Evolutionary conservation across 2,888 invertebrate genomes (phyloP).

Genomic region (Electrophaes corylata): DNA sequence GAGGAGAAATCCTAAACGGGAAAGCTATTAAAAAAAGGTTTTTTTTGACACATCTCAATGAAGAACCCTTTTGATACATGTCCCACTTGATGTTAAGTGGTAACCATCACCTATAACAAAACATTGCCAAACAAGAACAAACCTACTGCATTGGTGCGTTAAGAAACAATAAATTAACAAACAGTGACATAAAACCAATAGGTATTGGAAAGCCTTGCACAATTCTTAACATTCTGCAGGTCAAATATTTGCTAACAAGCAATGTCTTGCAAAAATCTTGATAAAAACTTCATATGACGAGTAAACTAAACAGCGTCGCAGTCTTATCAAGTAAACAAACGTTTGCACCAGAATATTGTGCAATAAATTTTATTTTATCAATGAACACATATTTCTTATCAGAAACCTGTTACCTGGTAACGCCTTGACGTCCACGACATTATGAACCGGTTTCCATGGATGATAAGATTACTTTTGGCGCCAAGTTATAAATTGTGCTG

Average conservation of each 20-base stretch:
- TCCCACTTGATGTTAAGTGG: too few relatives aligned
- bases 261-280: constrained; percentile 26
- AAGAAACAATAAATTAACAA: not conserved
- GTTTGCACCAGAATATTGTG: constrained; percentile 44
- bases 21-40: too few relatives aligned
- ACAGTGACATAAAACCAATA: not conserved
- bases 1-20: too few relatives aligned
- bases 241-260: constrained; percentile 9
- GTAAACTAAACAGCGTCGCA: constrained; percentile 20
- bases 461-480: constrained; percentile 70
- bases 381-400: constrained; percentile 56
- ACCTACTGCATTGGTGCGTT: too few relatives aligned
- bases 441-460: constrained; percentile 65
- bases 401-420: constrained; percentile 54
- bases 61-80: too few relatives aligned
- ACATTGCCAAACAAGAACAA: too few relatives aligned
- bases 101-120: too few relatives aligned
- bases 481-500: constrained; percentile 47
- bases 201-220: not conserved
- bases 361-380: constrained; percentile 52
- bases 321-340: constrained; percentile 55
- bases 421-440: constrained; percentile 53
- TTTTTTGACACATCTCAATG: too few relatives aligned
- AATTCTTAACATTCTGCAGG: constrained; percentile 6
- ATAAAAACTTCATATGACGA: constrained; percentile 23